Percentiles rank a stretch among this genome's conserved stretches.
Evolutionary conservation across 2,797 vertebrate genomes (phyloP).

Genomic region (Nyctibius grandis): DNA sequence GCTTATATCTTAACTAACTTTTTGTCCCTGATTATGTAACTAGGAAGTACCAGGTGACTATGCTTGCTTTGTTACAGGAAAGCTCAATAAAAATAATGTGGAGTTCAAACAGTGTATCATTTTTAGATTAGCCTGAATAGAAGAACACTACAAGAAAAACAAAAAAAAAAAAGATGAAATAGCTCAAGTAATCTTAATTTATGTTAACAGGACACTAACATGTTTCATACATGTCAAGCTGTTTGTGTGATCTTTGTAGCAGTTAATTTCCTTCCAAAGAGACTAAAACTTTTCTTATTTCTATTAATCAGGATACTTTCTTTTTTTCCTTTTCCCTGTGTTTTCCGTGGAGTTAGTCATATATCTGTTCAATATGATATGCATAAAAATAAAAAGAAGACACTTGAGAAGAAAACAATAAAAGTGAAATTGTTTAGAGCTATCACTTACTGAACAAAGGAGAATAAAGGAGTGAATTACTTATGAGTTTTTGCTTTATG

Average conservation of each 20-base stretch:
- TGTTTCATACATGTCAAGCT: not conserved
- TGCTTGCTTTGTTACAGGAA: not conserved
- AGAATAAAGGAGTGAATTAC: not conserved
- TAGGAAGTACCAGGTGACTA: not conserved
- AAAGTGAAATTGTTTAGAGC: not conserved
- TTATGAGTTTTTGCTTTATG: not conserved
- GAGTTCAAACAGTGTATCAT: not conserved
- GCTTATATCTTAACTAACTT: not conserved
- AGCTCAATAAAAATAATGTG: not conserved
- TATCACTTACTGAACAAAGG: not conserved
- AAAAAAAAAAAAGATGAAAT: not conserved
- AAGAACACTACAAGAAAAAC: not conserved
- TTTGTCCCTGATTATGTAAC: not conserved
- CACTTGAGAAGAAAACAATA: not conserved
- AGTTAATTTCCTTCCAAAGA: not conserved
- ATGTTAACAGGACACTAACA: not conserved
- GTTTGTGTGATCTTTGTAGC: not conserved
- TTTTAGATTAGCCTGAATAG: not conserved
- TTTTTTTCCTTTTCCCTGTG: not conserved
- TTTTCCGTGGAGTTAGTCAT: not conserved
- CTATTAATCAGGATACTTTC: not conserved
- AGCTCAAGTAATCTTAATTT: not conserved
- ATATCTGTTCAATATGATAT: not conserved
- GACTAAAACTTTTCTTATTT: not conserved
- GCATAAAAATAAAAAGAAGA: constrained; percentile 1